phyloP scores from a whole-genome alignment of 2,888 invertebrate genomes.

The Meiosimyza platycephala region DNA sequence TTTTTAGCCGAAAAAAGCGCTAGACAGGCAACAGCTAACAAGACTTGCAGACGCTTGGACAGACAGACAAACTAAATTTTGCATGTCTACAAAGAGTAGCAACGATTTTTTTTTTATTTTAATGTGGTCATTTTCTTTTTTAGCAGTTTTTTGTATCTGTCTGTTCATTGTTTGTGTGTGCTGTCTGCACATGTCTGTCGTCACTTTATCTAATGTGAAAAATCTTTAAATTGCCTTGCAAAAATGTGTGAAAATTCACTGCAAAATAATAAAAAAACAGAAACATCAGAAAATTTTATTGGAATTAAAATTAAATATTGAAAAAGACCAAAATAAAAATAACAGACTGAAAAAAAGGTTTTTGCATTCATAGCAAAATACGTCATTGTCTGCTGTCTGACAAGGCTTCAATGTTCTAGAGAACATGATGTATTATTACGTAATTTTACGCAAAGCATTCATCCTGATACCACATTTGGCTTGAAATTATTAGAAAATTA shows the following conservation, averaged over 20 bases:
- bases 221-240: constrained; percentile 7
- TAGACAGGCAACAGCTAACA: neutral
- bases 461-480: no score
- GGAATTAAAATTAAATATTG: neutral
- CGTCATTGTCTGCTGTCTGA: no score
- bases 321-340: neutral
- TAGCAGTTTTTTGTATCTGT: neutral
- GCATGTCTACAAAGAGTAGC: neutral
- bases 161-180: neutral
- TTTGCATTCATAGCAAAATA: no score
- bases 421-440: no score
- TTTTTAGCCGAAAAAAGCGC: constrained; percentile 19
- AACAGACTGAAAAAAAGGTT: no score
- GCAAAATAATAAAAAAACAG: neutral
- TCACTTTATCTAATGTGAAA: constrained; percentile 30
- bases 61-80: neutral
- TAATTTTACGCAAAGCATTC: no score
- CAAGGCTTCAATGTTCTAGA: no score
- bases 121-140: neutral
- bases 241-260: constrained; percentile 4
- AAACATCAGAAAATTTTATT: neutral
- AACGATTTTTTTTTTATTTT: neutral
- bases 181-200: constrained; percentile 29
- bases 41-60: neutral
- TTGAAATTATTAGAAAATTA: no score